Conservation (phyloP, 1,140 invertebrate genomes). For the Apis laboriosa region DNA sequence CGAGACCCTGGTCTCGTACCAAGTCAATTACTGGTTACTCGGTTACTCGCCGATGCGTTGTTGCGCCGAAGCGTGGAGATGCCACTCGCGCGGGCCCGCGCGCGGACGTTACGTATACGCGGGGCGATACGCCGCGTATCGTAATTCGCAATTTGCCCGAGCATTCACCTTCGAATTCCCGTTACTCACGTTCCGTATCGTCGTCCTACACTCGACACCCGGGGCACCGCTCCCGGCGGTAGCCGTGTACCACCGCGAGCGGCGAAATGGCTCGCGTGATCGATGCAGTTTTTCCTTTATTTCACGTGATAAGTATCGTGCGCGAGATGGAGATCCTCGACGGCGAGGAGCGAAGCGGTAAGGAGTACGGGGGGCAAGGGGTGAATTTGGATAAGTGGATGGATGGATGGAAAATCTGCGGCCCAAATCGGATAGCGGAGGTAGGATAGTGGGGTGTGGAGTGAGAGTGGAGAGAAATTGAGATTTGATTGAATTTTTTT, state of each 20-base stretch:
- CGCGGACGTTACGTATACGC: constrained; percentile 9
- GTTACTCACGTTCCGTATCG: constrained; percentile 66
- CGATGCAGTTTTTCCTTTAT: not conserved
- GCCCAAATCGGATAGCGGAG: too few relatives aligned
- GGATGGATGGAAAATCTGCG: too few relatives aligned
- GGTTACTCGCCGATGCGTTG: constrained; percentile 56
- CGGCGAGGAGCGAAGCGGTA: too few relatives aligned
- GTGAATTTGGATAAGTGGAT: not conserved
- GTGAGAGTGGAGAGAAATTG: too few relatives aligned
- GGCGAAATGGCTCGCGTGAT: not conserved
- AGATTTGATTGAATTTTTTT: too few relatives aligned
- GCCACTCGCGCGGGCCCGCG: not conserved
- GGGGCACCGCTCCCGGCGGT: constrained; percentile 27
- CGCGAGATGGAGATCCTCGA: too few relatives aligned
- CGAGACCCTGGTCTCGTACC: constrained; percentile 60
- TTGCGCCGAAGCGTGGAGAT: constrained; percentile 22
- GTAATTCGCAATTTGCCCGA: constrained; percentile 68
- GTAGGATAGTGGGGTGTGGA: too few relatives aligned
- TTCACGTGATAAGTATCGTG: not conserved
- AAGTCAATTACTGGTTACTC: constrained; percentile 67
- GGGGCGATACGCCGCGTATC: constrained; percentile 50
- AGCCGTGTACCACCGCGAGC: not conserved
- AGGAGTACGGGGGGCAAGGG: not conserved
- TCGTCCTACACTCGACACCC: constrained; percentile 50
- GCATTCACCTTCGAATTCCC: constrained; percentile 69